Conservation (phyloP, 1,140 invertebrate genomes). For the Aporrectodea caliginosa region DNA sequence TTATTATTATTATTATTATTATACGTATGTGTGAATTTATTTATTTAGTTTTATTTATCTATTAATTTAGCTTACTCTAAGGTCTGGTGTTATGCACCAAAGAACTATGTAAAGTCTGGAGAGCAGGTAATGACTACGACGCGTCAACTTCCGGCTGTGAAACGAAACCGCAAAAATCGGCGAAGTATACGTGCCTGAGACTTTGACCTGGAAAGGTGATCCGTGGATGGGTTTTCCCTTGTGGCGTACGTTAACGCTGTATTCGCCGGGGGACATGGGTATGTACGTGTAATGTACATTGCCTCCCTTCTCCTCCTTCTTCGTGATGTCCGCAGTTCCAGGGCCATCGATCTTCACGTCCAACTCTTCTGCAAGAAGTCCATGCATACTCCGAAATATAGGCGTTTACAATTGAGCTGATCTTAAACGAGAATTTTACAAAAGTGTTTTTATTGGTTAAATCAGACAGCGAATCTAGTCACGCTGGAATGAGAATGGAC, state of each 20-base stretch:
- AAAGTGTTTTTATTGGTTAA: not conserved
- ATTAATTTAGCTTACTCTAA: too few relatives aligned
- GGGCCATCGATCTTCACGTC: conserved; percentile 72
- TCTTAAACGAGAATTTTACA: not conserved
- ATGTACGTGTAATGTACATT: conserved; percentile 34
- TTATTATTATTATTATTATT: too few relatives aligned
- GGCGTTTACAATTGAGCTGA: not conserved
- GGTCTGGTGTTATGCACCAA: too few relatives aligned
- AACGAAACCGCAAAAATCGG: too few relatives aligned
- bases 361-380: conserved; percentile 31
- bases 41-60: too few relatives aligned
- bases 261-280: conserved; percentile 78
- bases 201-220: conserved; percentile 83
- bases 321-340: conserved; percentile 88
- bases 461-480: not conserved
- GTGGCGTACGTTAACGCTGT: conserved; percentile 88
- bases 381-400: not conserved
- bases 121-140: too few relatives aligned
- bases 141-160: too few relatives aligned
- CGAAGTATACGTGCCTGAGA: too few relatives aligned
- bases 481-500: not conserved
- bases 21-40: too few relatives aligned
- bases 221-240: conserved; percentile 90
- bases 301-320: conserved; percentile 78
- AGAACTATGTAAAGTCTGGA: too few relatives aligned